These are phyloP conservation scores for Lanius collurio DNA, from an alignment of 2,113 vertebrate species.

Conservation along the genomic window DNA sequence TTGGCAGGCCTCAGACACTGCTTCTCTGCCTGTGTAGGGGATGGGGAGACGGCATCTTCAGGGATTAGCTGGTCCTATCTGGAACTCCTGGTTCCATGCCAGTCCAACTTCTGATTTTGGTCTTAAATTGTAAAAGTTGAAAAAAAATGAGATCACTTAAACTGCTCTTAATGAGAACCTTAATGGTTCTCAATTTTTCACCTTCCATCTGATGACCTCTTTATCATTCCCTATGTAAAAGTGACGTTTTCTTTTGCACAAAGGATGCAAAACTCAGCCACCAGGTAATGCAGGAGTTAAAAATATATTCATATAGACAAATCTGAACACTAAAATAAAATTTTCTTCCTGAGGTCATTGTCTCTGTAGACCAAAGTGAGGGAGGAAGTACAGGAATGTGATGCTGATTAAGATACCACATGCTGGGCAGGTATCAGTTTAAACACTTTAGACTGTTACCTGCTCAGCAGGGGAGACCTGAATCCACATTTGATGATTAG, in stretches of 20 bases:
- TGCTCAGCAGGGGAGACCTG: slow-evolving; percentile 51
- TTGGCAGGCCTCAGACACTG: fast-evolving
- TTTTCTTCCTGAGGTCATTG: slow-evolving; percentile 50
- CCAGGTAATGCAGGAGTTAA: slow-evolving; percentile 40
- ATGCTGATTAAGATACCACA: slow-evolving; percentile 67
- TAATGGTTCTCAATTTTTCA: not conserved
- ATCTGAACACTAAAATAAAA: slow-evolving; percentile 47
- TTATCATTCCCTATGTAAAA: not conserved
- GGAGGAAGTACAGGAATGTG: slow-evolving; percentile 48
- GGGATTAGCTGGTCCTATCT: not conserved
- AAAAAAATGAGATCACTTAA: not conserved
- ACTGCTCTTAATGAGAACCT: no score
- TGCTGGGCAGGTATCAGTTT: slow-evolving; percentile 67
- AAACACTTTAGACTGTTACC: slow-evolving; percentile 71
- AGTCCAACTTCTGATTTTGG: not conserved
- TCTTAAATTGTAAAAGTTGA: not conserved
- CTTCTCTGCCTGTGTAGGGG: not conserved
- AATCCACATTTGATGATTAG: slow-evolving; percentile 62
- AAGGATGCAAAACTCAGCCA: not conserved
- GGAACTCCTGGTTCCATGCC: not conserved
- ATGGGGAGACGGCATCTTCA: not conserved
- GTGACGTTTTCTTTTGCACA: not conserved
- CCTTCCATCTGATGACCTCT: not conserved
- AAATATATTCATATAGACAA: slow-evolving; percentile 45
- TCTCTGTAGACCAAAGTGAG: slow-evolving; percentile 38